These are phyloP conservation scores for Phyllostomus hastatus DNA, from an alignment of 2,113 vertebrate genomes.

Conservation along the genomic window DNA sequence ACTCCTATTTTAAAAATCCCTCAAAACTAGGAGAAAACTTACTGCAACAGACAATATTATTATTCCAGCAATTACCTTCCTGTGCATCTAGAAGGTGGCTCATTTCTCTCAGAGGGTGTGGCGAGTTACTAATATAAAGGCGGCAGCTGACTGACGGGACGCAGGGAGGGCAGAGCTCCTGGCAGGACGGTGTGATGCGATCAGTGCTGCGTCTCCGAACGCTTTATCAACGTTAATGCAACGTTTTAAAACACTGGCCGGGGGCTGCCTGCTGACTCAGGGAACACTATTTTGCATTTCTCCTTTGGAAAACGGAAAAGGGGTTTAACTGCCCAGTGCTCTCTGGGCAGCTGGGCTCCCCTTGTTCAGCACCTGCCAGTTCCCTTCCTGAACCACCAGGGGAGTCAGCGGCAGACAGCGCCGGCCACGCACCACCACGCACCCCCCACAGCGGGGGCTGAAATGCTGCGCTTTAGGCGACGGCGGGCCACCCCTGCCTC, in stretches of 20 bases:
- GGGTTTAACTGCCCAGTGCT: not conserved
- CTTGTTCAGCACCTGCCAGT: not conserved
- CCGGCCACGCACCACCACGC: accelerated
- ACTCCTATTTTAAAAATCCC: not conserved
- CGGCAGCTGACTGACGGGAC: not conserved
- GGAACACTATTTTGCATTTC: not conserved
- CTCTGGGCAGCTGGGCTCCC: not conserved
- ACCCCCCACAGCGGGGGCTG: not conserved
- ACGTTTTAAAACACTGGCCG: not conserved
- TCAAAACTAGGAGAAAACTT: not conserved
- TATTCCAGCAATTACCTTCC: not conserved
- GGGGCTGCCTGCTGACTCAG: not conserved
- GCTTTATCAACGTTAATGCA: not conserved
- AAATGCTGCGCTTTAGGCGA: not conserved
- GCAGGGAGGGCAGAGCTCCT: accelerated
- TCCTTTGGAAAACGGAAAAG: not conserved
- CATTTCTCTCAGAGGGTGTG: not conserved
- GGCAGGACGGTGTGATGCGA: not conserved
- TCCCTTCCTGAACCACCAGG: not conserved
- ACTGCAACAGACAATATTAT: not conserved
- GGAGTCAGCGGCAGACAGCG: not conserved
- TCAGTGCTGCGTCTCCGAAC: not conserved
- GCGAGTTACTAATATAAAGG: not conserved
- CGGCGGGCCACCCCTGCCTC: not conserved
- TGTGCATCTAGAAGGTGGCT: not conserved